Base-by-base conservation (phyloP, 2,888 invertebrate genomes). In the Brachypterus glaber region DNA sequence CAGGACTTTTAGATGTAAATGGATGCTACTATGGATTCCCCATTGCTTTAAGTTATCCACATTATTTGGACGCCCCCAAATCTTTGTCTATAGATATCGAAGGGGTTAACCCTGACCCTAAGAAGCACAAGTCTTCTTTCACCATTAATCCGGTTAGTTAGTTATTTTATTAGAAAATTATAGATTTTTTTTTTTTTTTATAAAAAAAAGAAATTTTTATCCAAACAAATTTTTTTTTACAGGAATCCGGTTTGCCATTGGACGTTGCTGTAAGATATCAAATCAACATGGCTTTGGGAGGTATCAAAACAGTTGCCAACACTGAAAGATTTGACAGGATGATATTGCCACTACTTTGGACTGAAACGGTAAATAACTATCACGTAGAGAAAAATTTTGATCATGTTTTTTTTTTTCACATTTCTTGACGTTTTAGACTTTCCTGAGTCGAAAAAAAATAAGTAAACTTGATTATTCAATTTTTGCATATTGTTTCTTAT, bases 11-110 rank as follows among this genome's bases (percentile, higher is more conserved):
- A 16, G 90, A 91, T 57, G 88, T 91, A 24, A 76, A 82, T 0
- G 82, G 82, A 35, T 91, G 91, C 55, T 90, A 90, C 65, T 90
- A 89, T 55, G 89, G 90, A 1, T 90, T 90, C 59, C 91, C 91
- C 0, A 88, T 91, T 30, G 84, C 87, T 0, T 67, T 90, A 4
- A 89, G 90, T 26, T 87, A 83, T 62, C 91, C 91, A 0, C 91
- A 92, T 60, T 91, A 88, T 62, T 78, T 82, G 60, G 74, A 82
- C 44, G 76, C 79, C 0, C 84, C 86, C 46, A 72, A 76, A 0
- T 59, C 71, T 0, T 64, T 87, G 1, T 63, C 72, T 42, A 70
- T 73, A 34, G 76, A 76, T 36, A 73, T 89, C 0, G 79, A 79
- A 3, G 87, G 88, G 13, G 62, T 70, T 0, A 46, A 62, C 26